Percentiles rank a stretch among this genome's conserved stretches.
These are phyloP conservation scores for Enteromius viviparus DNA, from an alignment of 2,797 vertebrate genomes.

Conservation along the genomic window DNA sequence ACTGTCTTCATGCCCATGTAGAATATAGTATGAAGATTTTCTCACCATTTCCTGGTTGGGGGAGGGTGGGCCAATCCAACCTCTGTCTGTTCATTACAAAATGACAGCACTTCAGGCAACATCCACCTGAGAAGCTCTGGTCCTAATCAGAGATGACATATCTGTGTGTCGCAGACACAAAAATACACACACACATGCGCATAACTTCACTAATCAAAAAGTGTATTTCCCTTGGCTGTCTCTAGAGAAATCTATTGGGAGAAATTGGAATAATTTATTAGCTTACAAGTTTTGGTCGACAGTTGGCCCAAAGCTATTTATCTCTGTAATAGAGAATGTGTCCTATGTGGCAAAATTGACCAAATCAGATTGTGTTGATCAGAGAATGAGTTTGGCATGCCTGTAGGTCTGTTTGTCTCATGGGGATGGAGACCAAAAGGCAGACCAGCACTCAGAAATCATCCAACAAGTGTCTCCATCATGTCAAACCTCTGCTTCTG, in stretches of 20 bases:
- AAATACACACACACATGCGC: slow-evolving; percentile 73
- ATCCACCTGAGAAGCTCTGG: slow-evolving; percentile 89
- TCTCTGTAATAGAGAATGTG: slow-evolving; percentile 91
- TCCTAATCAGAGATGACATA: slow-evolving; percentile 92
- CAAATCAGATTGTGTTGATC: slow-evolving; percentile 95
- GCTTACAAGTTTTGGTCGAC: slow-evolving; percentile 95
- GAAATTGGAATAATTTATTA: slow-evolving; percentile 98
- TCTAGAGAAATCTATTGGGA: slow-evolving; percentile 93
- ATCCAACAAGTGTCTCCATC: slow-evolving; percentile 91
- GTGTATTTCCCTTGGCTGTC: slow-evolving; percentile 94
- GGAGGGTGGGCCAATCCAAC: slow-evolving; percentile 80
- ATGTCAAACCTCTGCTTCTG: slow-evolving; percentile 18
- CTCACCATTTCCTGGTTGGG: slow-evolving; percentile 84
- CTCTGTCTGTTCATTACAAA: slow-evolving; percentile 90
- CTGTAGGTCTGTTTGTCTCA: slow-evolving; percentile 87
- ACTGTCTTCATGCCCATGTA: slow-evolving; percentile 53
- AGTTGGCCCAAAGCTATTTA: slow-evolving; percentile 93
- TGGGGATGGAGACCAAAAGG: slow-evolving; percentile 86
- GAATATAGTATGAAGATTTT: slow-evolving; percentile 69
- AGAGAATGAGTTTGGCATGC: slow-evolving; percentile 94
- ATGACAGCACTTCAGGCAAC: slow-evolving; percentile 91
- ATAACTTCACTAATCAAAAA: slow-evolving; percentile 96
- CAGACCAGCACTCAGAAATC: slow-evolving; percentile 88
- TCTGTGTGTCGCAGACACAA: slow-evolving; percentile 89
- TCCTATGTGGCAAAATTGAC: slow-evolving; percentile 96